Evolutionary conservation across 2,797 vertebrate genomes (phyloP).

Genomic region (Hylomyscus alleni): DNA sequence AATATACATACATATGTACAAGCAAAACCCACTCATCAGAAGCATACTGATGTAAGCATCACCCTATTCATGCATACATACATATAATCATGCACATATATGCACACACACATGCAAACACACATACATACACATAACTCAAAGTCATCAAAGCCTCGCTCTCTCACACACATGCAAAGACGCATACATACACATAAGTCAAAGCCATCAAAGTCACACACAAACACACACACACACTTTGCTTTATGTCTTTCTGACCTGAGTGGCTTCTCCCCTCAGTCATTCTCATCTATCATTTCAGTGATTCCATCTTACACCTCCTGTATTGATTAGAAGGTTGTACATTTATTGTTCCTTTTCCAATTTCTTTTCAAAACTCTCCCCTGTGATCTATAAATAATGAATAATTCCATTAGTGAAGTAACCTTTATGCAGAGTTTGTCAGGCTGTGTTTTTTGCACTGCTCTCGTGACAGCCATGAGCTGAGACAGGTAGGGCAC

Average conservation of each 20-base stretch:
- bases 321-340: slow-evolving; percentile 9
- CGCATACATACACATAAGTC: neutral
- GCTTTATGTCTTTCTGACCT: neutral
- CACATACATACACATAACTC: neutral
- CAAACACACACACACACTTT: fast-evolving
- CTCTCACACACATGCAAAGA: fast-evolving
- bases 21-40: neutral
- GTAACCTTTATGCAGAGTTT: slow-evolving; percentile 58
- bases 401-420: slow-evolving; percentile 73
- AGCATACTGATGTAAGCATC: neutral
- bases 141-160: too few species aligned
- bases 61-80: neutral
- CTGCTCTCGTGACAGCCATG: neutral
- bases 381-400: slow-evolving; percentile 67
- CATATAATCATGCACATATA: neutral
- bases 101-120: fast-evolving
- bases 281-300: neutral
- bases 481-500: neutral
- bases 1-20: neutral
- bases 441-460: neutral
- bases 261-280: neutral
- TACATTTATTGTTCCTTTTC: slow-evolving; percentile 71
- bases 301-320: neutral
- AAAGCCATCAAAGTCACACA: too few species aligned
- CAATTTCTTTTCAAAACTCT: neutral